phyloP scores from a whole-genome alignment of 2,797 vertebrate genomes.

The Columba guinea region DNA sequence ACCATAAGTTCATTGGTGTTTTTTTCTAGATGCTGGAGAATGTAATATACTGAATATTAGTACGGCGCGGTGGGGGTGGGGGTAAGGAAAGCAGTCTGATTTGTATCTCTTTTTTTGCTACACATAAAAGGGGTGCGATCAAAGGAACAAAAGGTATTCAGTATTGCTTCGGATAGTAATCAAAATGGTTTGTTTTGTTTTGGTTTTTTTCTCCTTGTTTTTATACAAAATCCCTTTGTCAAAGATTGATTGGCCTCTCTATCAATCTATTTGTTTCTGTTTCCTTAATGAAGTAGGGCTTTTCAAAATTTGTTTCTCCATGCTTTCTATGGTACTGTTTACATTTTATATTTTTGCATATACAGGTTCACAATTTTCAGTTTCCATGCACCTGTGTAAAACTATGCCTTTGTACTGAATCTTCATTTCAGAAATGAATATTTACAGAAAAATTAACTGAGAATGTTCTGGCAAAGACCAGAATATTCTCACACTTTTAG shows the following conservation, averaged over 20 bases:
- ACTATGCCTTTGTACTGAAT: background rate
- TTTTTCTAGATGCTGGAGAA: background rate
- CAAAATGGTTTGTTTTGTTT: background rate
- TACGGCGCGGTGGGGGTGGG: background rate
- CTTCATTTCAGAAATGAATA: background rate
- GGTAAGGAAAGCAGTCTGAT: background rate
- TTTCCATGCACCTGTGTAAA: background rate
- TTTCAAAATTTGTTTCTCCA: background rate
- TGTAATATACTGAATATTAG: background rate
- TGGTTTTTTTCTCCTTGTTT: background rate
- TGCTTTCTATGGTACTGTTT: background rate
- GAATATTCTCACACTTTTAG: background rate
- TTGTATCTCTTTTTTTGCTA: background rate
- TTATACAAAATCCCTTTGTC: background rate
- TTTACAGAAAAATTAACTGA: background rate
- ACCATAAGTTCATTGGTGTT: background rate
- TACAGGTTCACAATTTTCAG: background rate
- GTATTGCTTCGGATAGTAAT: background rate
- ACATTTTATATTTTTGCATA: background rate
- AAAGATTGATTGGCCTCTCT: background rate
- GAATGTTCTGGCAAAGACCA: background rate
- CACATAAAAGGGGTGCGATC: background rate
- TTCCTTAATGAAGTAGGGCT: background rate
- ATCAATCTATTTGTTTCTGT: background rate
- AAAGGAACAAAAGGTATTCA: background rate